These are phyloP conservation scores for Volucella inflata DNA, from an alignment of 2,888 invertebrate species.

Conservation along the genomic window DNA sequence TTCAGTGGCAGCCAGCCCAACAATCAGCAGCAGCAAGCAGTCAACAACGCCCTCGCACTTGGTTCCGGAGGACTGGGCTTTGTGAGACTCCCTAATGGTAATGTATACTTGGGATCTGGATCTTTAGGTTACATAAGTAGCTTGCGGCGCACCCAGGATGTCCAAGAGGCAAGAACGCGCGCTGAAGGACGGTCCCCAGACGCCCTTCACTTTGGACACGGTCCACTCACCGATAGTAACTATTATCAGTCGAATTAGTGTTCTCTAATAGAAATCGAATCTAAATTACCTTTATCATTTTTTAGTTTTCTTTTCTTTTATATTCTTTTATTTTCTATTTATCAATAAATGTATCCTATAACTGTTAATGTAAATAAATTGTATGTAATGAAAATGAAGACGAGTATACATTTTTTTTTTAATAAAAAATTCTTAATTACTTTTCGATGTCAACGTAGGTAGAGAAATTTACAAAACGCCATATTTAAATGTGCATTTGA, in stretches of 20 bases:
- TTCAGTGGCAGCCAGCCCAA: constrained; percentile 39
- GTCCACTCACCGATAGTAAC: constrained; percentile 78
- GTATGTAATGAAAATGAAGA: constrained; percentile 1
- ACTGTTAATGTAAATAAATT: constrained; percentile 67
- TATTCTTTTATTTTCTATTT: constrained; percentile 35
- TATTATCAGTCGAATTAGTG: constrained; percentile 27
- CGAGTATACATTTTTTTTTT: neutral
- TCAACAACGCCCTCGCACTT: constrained; percentile 80
- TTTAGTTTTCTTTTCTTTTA: constrained; percentile 12
- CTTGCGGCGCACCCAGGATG: constrained; percentile 79
- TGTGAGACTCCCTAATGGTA: constrained; percentile 82
- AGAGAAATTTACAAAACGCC: too few species aligned
- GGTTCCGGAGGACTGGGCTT: constrained; percentile 84
- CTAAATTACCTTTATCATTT: constrained; percentile 5
- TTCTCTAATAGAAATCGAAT: neutral
- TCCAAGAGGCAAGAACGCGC: constrained; percentile 81
- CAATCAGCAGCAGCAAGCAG: constrained; percentile 44
- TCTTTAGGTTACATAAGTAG: constrained; percentile 83
- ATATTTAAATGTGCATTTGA: too few species aligned
- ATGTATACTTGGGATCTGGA: constrained; percentile 83
- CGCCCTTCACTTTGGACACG: constrained; percentile 82
- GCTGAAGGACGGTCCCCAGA: constrained; percentile 79
- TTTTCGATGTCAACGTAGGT: too few species aligned
- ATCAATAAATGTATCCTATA: constrained; percentile 65
- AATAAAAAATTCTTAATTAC: neutral